Conservation (phyloP, 2,888 invertebrate genomes). For the Drosophila infuscata region DNA sequence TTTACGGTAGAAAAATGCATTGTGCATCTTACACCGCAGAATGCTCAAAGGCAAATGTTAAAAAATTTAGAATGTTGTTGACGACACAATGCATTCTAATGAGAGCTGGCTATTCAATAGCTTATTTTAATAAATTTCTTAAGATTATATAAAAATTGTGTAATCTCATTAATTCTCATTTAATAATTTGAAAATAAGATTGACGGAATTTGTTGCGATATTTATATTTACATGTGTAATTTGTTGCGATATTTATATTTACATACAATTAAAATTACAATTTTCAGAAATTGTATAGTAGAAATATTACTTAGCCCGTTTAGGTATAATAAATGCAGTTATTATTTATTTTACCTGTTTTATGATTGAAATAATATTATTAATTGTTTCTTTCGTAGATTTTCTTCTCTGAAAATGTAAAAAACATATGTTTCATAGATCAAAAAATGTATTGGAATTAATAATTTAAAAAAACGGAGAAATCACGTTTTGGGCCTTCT, state of each 20-base stretch:
- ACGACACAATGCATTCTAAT: slow-evolving; percentile 37
- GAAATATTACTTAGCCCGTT: not conserved
- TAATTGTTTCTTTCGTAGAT: not conserved
- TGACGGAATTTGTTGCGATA: not conserved
- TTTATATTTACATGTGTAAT: not conserved
- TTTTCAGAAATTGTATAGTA: not conserved
- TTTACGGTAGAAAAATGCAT: slow-evolving; percentile 17
- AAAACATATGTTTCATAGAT: not conserved
- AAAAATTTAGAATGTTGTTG: slow-evolving; percentile 10
- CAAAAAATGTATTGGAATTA: slow-evolving; percentile 7
- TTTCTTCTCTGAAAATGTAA: not conserved
- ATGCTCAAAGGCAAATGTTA: slow-evolving; percentile 17
- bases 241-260: too few relatives aligned
- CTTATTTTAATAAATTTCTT: not conserved
- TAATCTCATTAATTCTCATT: not conserved
- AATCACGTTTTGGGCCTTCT: slow-evolving; percentile 38
- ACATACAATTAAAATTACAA: too few relatives aligned
- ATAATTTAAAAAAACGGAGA: slow-evolving; percentile 8
- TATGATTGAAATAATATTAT: not conserved
- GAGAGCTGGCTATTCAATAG: slow-evolving; percentile 18
- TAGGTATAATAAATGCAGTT: not conserved
- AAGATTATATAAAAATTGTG: not conserved
- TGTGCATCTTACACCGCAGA: slow-evolving; percentile 32
- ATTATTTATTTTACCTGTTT: not conserved
- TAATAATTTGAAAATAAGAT: not conserved